These are phyloP conservation scores for Chelidonichthys spinosus DNA, from an alignment of 2,797 vertebrate genomes.

Conservation along the genomic window DNA sequence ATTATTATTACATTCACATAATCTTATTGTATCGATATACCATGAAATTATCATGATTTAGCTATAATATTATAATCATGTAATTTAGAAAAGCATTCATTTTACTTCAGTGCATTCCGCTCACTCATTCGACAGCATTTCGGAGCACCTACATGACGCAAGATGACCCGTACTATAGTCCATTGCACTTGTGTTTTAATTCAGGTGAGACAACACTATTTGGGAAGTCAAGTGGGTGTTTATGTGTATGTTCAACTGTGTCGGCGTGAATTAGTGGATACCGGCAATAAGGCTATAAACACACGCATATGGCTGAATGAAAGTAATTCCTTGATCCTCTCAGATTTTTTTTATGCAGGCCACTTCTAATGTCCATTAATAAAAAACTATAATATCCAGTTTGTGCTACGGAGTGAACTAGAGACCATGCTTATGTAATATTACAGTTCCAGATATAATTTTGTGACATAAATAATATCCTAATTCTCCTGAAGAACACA, in stretches of 20 bases:
- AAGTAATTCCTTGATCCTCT: neutral
- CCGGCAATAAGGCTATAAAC: conserved; percentile 1
- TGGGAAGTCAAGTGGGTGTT: neutral
- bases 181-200: neutral
- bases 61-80: neutral
- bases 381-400: neutral
- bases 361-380: neutral
- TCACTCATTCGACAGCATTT: neutral
- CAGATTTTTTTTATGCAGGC: neutral
- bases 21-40: neutral
- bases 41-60: neutral
- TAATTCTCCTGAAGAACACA: conserved; percentile 48
- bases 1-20: neutral
- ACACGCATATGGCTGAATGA: neutral
- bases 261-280: neutral
- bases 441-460: neutral
- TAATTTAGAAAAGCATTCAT: neutral
- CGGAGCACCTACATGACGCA: neutral
- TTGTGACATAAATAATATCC: conserved; percentile 32
- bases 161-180: neutral
- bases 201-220: neutral
- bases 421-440: neutral
- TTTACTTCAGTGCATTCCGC: neutral
- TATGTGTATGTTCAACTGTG: neutral
- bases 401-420: neutral